Conservation (phyloP, 2,797 vertebrate species). For the Sebastes iracundus region DNA sequence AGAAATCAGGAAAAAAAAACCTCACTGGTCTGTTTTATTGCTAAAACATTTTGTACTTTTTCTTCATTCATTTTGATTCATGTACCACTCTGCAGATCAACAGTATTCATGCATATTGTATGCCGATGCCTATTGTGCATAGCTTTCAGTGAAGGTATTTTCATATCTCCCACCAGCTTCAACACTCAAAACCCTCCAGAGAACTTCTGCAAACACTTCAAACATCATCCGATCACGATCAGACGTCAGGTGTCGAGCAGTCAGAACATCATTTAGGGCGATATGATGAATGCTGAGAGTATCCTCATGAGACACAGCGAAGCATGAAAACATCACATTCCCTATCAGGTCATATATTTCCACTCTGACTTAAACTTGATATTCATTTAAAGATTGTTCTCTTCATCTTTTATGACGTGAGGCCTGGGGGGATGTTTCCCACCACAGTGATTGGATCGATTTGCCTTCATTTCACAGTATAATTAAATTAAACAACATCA, state of each 20-base stretch:
- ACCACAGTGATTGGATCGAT: background rate
- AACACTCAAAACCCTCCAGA: background rate
- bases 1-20: too few relatives aligned
- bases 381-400: background rate
- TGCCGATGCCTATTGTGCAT: background rate
- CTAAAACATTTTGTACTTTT: background rate
- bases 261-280: background rate
- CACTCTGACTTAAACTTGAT: background rate
- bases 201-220: background rate
- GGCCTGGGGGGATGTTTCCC: constrained; percentile 3
- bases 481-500: constrained; percentile 6
- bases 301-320: background rate
- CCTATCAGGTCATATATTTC: background rate
- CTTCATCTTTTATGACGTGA: constrained; percentile 5
- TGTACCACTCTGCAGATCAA: background rate
- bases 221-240: background rate
- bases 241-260: background rate
- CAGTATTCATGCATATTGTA: background rate
- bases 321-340: background rate
- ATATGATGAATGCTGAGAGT: background rate
- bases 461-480: constrained; percentile 36
- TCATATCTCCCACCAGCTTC: background rate
- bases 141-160: background rate
- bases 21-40: background rate
- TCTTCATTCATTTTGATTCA: background rate